These are phyloP conservation scores for Orius laevigatus DNA, from an alignment of 1,140 invertebrate genomes.

Conservation along the genomic window DNA sequence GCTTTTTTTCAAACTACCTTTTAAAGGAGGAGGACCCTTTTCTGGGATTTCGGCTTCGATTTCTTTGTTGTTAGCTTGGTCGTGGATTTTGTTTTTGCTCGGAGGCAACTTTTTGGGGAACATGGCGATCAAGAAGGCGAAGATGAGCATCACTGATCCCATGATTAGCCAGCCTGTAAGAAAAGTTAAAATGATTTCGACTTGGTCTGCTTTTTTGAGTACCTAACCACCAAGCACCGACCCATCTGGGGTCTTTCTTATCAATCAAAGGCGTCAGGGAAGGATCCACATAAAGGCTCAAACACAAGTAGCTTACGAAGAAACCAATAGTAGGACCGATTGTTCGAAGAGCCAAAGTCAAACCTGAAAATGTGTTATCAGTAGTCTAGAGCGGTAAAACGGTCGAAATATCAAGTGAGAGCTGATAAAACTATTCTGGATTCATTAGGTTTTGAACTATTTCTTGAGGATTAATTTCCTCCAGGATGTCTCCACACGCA, in stretches of 20 bases:
- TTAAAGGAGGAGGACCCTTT: slow-evolving; percentile 9
- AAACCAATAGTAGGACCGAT: slow-evolving; percentile 39
- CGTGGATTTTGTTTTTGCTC: slow-evolving; percentile 19
- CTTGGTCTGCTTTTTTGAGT: background rate
- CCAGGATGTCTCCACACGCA: too few species aligned
- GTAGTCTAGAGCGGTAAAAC: too few species aligned
- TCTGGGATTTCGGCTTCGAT: slow-evolving; percentile 3
- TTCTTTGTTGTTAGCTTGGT: slow-evolving; percentile 1
- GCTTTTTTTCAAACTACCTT: too few species aligned
- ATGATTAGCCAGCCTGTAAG: slow-evolving; percentile 38
- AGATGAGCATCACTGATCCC: slow-evolving; percentile 36
- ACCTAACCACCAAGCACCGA: slow-evolving; percentile 53
- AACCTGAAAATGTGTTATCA: slow-evolving; percentile 31
- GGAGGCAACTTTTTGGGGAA: slow-evolving; percentile 37
- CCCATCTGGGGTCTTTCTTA: slow-evolving; percentile 44
- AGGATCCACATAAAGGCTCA: slow-evolving; percentile 46
- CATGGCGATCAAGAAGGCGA: slow-evolving; percentile 38
- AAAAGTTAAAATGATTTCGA: background rate
- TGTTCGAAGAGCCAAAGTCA: slow-evolving; percentile 39
- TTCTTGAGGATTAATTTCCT: too few species aligned
- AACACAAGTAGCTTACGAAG: slow-evolving; percentile 33
- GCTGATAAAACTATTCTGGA: too few species aligned
- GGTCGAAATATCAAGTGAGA: too few species aligned
- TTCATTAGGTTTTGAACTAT: too few species aligned
- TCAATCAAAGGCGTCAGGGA: slow-evolving; percentile 41